phyloP scores from a whole-genome alignment of 2,113 vertebrate species.

The Loxodonta africana region DNA sequence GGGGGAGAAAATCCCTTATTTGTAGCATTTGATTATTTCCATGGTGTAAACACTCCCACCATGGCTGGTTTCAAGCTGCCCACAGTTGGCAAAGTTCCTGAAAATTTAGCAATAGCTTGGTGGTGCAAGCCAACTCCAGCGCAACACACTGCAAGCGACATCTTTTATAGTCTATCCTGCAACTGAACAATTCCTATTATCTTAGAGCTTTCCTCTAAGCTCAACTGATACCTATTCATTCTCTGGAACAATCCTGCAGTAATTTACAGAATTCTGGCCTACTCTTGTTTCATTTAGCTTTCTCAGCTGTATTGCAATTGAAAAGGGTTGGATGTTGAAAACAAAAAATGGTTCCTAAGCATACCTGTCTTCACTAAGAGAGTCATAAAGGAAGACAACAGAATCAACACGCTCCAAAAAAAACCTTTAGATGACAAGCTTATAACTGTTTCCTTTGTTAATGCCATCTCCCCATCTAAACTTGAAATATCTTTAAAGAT shows the following conservation, averaged over 20 bases:
- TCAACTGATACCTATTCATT: background rate
- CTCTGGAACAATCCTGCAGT: background rate
- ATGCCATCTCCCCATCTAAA: background rate
- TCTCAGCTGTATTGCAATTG: conserved; percentile 42
- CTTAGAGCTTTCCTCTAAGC: background rate
- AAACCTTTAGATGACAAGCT: background rate
- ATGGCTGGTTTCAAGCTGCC: conserved; percentile 35
- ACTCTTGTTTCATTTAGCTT: conserved; percentile 19
- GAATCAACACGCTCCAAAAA: background rate
- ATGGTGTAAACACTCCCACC: background rate
- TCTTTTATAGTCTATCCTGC: background rate
- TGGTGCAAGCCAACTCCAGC: background rate
- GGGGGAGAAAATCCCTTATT: background rate
- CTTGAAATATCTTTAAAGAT: background rate
- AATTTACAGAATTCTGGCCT: conserved; percentile 3
- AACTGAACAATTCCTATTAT: background rate
- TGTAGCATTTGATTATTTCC: conserved; percentile 19
- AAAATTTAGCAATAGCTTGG: background rate
- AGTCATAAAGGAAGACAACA: conserved; percentile 23
- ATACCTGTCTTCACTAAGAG: background rate
- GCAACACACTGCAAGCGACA: background rate
- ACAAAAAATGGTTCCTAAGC: background rate
- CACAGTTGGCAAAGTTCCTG: conserved; percentile 3
- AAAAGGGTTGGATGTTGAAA: conserved; percentile 61
- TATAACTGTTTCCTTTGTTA: background rate